Percentiles rank a stretch among this genome's conserved stretches.
phyloP scores from a whole-genome alignment of 2,113 vertebrate species.

The Accipiter cooperii region DNA sequence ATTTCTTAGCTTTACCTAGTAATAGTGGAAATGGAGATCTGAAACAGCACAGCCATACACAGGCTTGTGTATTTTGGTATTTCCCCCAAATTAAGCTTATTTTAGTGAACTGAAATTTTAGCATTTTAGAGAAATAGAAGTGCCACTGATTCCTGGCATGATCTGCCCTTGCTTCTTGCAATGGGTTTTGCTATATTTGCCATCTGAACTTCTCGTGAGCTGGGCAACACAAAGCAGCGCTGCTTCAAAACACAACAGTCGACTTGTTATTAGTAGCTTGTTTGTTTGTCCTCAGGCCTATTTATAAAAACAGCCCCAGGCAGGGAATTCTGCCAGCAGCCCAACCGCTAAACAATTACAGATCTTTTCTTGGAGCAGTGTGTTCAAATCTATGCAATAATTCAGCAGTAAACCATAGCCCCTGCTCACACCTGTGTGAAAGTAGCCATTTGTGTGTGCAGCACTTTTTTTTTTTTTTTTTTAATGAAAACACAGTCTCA shows the following conservation, averaged over 20 bases:
- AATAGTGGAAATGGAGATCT: not conserved
- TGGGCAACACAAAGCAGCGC: not conserved
- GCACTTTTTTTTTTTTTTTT: not conserved
- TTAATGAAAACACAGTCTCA: not conserved
- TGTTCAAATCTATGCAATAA: constrained; percentile 7
- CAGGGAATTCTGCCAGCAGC: constrained; percentile 55
- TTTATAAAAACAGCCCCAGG: constrained; percentile 58
- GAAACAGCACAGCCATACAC: not conserved
- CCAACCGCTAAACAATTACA: constrained; percentile 50
- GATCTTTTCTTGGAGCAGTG: not conserved
- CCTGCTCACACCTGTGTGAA: not conserved
- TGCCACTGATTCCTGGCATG: not conserved
- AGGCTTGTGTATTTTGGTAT: not conserved
- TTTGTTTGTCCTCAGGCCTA: constrained; percentile 66
- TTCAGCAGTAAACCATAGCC: not conserved
- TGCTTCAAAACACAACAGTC: constrained; percentile 8
- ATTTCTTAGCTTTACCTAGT: not conserved
- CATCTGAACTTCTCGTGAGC: not conserved
- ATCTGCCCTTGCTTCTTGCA: not conserved
- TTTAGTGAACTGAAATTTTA: not conserved
- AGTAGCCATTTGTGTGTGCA: not conserved
- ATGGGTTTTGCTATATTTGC: not conserved
- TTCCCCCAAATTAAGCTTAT: not conserved
- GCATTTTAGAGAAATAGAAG: not conserved
- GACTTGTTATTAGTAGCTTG: constrained; percentile 51